Base-by-base conservation (phyloP, 2,888 invertebrate species). In the Cremastobaeus sp. region DNA sequence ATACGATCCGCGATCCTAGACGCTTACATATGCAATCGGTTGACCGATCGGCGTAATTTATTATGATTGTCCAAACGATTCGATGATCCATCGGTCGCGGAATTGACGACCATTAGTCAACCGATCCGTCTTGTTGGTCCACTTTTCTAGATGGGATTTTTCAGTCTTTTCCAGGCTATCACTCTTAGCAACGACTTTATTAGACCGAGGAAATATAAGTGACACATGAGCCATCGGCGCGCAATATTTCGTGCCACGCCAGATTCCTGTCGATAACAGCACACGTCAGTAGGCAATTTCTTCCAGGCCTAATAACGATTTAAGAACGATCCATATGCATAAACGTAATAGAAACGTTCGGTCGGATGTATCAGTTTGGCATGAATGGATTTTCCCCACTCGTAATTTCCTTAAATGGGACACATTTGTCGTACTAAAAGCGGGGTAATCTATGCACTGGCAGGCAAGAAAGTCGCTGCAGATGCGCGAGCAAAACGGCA, bases 161-260 rank as follows among this genome's bases (percentile, higher is more conserved):
- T n/a, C n/a, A n/a, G n/a, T n/a, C n/a, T n/a, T n/a, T n/a, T n/a
- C n/a, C n/a, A n/a, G n/a, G n/a, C n/a, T n/a, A n/a, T n/a, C n/a
- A n/a, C n/a, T n/a, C n/a, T n/a, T n/a, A 25, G 34, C 4, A n/a
- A 66, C 25, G 52, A 59, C 59, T 68, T 68, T 68, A 59, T 68
- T 52, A 59, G 39, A 48, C 12, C 6, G n/a, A 8, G n/a, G 18
- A 41, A 52, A 45, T 50, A 59, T 68, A 17, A 17, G 41, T 45
- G 37, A 66, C 43, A 48, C 39, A 68, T 52, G 59, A 48, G 18
- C 50, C 28, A 21, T 34, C 41, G 57, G 30, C 28, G 54, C 30
- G 54, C 54, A 28, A 62, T 62, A 62, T 41, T 62, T 41, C 21
- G 32, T 25, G 21, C 32, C n/a, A 35, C 18, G 9, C 35, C 32